A percentile compares a stretch with the other conserved stretches of the same genome.
Conservation (phyloP, 1,140 invertebrate species). For the Proctacanthus coquilletti region DNA sequence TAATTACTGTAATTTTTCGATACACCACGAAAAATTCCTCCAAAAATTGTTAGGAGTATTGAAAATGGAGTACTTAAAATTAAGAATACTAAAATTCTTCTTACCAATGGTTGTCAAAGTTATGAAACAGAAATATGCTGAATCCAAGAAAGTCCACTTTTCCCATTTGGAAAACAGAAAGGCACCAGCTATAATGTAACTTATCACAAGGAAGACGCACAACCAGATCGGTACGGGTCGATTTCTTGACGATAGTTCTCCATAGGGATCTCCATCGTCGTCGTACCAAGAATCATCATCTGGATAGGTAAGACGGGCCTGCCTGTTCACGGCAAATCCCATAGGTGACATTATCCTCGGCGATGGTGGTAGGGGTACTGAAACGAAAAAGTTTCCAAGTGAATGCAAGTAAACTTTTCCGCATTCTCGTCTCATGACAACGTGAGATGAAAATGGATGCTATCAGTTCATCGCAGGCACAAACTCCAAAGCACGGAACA, state of each 20-base stretch:
- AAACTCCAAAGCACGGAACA: no score
- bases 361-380: slow-evolving; percentile 30
- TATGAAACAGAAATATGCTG: slow-evolving; percentile 92
- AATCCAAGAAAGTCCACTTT: slow-evolving; percentile 76
- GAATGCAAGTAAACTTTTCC: no score
- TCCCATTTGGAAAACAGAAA: slow-evolving; percentile 77
- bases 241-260: slow-evolving; percentile 22
- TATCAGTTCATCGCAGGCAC: no score
- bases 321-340: slow-evolving; percentile 44
- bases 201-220: slow-evolving; percentile 73
- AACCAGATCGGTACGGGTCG: slow-evolving; percentile 78
- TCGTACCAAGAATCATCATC: slow-evolving; percentile 35
- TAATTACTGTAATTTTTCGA: no score
- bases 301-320: slow-evolving; percentile 25
- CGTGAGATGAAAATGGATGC: no score
- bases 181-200: slow-evolving; percentile 77
- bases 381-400: background rate
- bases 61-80: no score
- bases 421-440: no score
- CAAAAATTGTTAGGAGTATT: no score
- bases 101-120: slow-evolving; percentile 81
- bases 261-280: slow-evolving; percentile 33
- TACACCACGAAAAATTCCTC: no score
- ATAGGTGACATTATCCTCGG: slow-evolving; percentile 51
- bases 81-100: no score